A percentile compares a stretch with the other conserved stretches of the same genome.
phyloP scores from a whole-genome alignment of 2,888 invertebrate genomes.

The Nomada flava region DNA sequence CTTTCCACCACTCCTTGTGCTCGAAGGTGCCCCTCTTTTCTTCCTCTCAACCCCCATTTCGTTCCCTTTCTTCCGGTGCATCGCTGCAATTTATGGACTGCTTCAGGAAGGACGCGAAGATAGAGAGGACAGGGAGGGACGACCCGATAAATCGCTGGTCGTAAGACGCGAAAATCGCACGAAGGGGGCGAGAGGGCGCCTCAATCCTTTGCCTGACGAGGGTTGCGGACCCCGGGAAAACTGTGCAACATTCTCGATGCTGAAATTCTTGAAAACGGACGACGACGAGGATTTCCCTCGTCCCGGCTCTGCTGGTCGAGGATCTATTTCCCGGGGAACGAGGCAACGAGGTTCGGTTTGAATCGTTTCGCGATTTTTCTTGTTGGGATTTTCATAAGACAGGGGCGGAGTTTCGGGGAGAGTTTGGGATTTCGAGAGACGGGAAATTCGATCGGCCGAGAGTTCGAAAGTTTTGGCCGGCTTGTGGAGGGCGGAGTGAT shows the following conservation, averaged over 20 bases:
- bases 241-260: constrained; percentile 32
- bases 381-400: constrained; percentile 7
- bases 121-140: constrained; percentile 55
- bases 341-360: background rate
- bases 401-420: background rate
- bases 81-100: constrained; percentile 78
- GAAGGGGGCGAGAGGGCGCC: background rate
- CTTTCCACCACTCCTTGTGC: constrained; percentile 5
- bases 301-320: background rate
- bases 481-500: background rate
- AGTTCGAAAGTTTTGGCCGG: background rate
- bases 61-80: constrained; percentile 71
- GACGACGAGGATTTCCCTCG: constrained; percentile 5
- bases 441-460: constrained; percentile 9
- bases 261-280: constrained; percentile 11
- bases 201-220: constrained; percentile 55
- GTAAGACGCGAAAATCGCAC: constrained; percentile 59
- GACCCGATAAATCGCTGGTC: constrained; percentile 71
- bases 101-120: constrained; percentile 63
- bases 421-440: background rate
- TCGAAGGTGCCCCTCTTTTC: constrained; percentile 26
- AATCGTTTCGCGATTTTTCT: background rate
- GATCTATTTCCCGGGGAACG: background rate
- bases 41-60: constrained; percentile 56
- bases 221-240: constrained; percentile 9